These are phyloP conservation scores for Miniopterus natalensis DNA, from an alignment of 2,113 vertebrate species.

Conservation along the genomic window DNA sequence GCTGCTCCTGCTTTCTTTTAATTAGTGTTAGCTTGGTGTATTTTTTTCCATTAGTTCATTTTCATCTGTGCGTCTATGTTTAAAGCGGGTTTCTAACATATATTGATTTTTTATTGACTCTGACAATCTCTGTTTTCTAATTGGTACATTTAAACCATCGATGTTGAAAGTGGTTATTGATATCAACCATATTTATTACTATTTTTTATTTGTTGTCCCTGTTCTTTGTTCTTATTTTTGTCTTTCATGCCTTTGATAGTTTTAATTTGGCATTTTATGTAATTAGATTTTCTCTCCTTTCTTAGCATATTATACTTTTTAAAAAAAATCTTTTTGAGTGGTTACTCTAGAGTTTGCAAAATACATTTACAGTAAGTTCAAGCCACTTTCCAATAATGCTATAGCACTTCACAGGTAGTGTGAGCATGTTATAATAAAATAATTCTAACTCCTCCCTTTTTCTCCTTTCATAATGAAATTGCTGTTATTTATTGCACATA, in stretches of 20 bases:
- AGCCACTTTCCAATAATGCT: background rate
- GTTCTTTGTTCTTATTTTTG: background rate
- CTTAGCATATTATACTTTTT: background rate
- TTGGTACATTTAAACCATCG: background rate
- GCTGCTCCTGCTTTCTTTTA: background rate
- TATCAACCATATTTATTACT: background rate
- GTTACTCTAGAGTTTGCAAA: background rate
- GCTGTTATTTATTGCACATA: too few species aligned
- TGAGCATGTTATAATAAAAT: background rate
- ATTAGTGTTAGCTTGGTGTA: background rate
- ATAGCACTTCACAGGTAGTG: background rate
- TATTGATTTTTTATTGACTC: background rate
- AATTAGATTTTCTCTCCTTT: background rate
- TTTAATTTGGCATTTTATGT: background rate
- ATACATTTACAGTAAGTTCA: background rate
- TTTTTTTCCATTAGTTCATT: background rate
- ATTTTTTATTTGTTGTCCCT: background rate
- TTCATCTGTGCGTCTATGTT: background rate
- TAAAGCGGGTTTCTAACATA: background rate
- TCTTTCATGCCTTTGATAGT: background rate
- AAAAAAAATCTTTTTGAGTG: background rate
- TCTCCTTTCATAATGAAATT: background rate
- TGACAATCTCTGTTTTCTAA: background rate
- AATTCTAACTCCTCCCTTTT: background rate
- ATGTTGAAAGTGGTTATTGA: background rate